Base-by-base conservation (phyloP, 1,140 invertebrate species). In the Liolophura sinensis region DNA sequence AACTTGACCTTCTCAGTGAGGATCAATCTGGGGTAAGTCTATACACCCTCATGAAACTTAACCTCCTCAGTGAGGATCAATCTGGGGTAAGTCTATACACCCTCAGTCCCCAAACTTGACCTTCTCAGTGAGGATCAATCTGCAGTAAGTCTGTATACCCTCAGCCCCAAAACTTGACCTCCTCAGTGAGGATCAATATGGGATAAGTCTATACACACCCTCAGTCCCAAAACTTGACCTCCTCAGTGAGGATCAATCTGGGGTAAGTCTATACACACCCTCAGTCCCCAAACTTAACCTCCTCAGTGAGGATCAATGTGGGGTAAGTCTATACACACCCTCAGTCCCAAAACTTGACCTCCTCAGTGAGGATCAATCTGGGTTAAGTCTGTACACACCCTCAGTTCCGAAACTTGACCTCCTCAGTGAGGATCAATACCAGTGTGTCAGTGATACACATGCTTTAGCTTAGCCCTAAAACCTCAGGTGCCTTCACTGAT, bases 51-150 rank as follows among this genome's bases (percentile, higher is more conserved):
- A 90, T n/a, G n/a, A n/a, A n/a, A n/a, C n/a, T n/a, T 9, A 40
- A 40, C 31, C 31, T 40, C 31, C 31, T 40, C 31, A 40, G 3
- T 40, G 31, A 40, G 3, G 31, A 40, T 40, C 79, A 87, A 89
- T 67, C 82, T 87, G 18, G 81, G 85, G 9, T 78, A 84, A 31
- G 83, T 87, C 1, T 76, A 86, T 86, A 61, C 81, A 92, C 60
- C 92, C 92, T n/a, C 87, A 90, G 77, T 89, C 90, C 49, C 87
- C 88, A 75, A 88, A 90, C 27, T 93, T 92, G 93, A 92, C 81
- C 86, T 95, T 50, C 83, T 94, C 5, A 84, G 87, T 20, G 71
- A 73, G 20, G 73, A 74, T 24, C 69, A 60, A 58, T 22, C 60
- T 20, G 62, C 64, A 54, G 61, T 64, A n/a, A 11, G 52, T 56